Evolutionary conservation across 2,797 vertebrate genomes (phyloP).

Genomic region (Buceros bicornis): DNA sequence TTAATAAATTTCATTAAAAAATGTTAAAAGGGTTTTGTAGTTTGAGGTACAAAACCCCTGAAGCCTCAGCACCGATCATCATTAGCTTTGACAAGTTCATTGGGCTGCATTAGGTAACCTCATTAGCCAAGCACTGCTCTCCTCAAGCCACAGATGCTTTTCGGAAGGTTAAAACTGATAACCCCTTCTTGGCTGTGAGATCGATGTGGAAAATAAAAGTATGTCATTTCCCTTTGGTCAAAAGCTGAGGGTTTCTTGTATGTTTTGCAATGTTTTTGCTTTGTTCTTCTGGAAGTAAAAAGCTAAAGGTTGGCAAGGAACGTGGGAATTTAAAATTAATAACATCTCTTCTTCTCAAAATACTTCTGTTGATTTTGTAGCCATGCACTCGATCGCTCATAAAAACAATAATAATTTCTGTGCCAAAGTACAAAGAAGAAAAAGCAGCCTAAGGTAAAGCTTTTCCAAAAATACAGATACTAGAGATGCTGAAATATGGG

Average conservation of each 20-base stretch:
- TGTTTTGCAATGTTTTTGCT: background rate
- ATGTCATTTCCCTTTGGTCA: background rate
- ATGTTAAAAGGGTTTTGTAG: background rate
- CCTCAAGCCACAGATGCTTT: background rate
- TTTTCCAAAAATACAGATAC: conserved; percentile 5
- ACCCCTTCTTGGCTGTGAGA: background rate
- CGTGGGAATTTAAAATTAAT: background rate
- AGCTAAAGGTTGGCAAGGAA: background rate
- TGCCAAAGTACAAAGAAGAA: background rate
- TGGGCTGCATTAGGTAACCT: background rate
- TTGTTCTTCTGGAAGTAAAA: background rate
- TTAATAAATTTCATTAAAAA: too few relatives aligned
- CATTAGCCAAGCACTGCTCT: conserved; percentile 3
- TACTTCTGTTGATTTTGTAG: conserved; percentile 23
- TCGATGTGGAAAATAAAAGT: background rate
- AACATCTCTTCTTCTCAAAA: conserved; percentile 6
- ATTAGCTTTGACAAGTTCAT: background rate
- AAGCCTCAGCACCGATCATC: background rate
- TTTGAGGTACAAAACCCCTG: background rate
- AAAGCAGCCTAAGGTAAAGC: background rate
- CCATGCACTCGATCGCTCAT: background rate
- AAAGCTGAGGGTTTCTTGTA: background rate
- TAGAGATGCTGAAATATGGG: background rate
- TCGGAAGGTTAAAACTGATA: background rate
- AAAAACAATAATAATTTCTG: background rate